Evolutionary conservation across 2,888 invertebrate genomes (phyloP), one percentile per base, ranked within the genome.

Genomic region (Caenorhabditis auriculariae): DNA sequence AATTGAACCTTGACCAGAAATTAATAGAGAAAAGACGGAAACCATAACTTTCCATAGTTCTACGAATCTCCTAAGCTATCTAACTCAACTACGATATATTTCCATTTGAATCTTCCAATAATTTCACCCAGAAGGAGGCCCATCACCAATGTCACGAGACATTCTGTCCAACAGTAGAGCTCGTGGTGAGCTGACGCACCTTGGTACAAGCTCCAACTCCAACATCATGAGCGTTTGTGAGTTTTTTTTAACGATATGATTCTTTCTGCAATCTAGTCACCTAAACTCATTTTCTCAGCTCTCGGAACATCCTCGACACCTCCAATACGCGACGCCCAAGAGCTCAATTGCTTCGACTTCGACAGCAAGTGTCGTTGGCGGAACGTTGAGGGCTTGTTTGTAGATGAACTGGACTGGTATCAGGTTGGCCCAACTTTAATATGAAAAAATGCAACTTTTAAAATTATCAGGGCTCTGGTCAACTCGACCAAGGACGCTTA

Each of bases 361-460:
- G 75, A 77, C 49, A 74, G 61, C 3, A 54, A 54, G 17, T 79
- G 79, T 52, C 54, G 75, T 39, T 79, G 79, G 79, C 66, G 73
- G 24, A 79, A 79, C 51, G 70, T 79, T 55, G 79, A 79, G 35
- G 79, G 79, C 21, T 48, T 77, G 41, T 67, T 76, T 41, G 68
- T 79, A 3, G 79, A 79, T 51, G 79, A 80, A 43, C 49, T 79
- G 42, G 78, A 80, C 52, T 79, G 79, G 79, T 73, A 70, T 48
- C 63, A 62, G 54, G 62, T 57, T 29, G n/a, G 26, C 17, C 35
- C n/a, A n/a, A n/a, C n/a, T n/a, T n/a, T n/a, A n/a, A 27, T 12
- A 21, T 5, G 44, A 7, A 44, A 1, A 24, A 44, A 12, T 44
- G 15, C 7, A 12, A 15, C 17, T 41, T 15, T 23, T 12, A 23